Percentiles rank a stretch among this genome's conserved stretches.
Conservation (phyloP, 1,140 invertebrate species). For the Papilio polytes region DNA sequence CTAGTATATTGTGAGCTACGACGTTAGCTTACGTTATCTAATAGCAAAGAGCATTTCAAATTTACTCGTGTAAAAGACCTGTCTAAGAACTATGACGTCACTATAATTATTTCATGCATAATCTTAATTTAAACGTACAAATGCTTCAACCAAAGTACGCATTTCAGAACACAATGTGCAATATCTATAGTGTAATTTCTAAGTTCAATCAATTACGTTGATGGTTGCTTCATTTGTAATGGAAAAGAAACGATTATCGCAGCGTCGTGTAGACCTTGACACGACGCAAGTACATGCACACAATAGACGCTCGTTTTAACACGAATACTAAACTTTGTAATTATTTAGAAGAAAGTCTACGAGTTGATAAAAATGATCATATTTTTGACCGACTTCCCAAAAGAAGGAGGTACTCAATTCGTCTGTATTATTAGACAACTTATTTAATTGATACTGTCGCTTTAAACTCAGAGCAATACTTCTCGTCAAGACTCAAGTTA, state of each 20-base stretch:
- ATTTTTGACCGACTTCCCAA: no score
- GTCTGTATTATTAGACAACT: not conserved
- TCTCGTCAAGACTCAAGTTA: no score
- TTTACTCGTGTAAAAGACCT: no score
- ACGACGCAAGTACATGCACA: not conserved
- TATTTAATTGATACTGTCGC: no score
- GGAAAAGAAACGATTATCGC: not conserved
- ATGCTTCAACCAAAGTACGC: no score
- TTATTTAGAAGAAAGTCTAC: slow-evolving; percentile 3
- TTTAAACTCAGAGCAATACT: no score
- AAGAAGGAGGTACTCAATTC: no score
- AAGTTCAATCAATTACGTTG: not conserved
- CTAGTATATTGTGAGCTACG: no score
- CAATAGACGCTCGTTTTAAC: slow-evolving; percentile 7
- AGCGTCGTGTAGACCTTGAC: not conserved
- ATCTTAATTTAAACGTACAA: no score
- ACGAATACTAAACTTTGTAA: not conserved
- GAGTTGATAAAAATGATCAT: no score
- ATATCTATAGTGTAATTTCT: not conserved
- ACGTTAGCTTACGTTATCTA: no score
- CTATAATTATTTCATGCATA: not conserved
- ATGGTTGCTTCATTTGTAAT: slow-evolving; percentile 18
- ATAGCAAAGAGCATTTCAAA: no score
- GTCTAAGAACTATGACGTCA: not conserved
- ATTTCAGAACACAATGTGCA: not conserved